Conservation (phyloP, 2,797 vertebrate species). For the Pteronotus mesoamericanus region DNA sequence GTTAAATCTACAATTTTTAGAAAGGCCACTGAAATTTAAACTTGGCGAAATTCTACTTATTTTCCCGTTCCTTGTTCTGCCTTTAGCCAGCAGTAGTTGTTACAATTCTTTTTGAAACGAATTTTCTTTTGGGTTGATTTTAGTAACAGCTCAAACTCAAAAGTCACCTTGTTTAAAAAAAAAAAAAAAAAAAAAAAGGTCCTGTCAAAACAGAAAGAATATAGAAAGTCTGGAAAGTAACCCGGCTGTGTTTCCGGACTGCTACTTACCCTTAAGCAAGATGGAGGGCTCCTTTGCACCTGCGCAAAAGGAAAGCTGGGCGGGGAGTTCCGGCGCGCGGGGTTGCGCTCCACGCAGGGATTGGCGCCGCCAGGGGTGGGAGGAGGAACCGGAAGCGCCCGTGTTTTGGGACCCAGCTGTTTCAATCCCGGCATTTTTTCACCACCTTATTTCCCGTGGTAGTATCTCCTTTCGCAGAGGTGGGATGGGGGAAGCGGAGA, state of each 20-base stretch:
- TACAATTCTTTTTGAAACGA: not conserved
- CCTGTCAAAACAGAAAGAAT: not conserved
- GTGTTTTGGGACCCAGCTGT: not conserved
- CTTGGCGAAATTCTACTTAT: not conserved
- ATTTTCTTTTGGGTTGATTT: not conserved
- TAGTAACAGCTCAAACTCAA: not conserved
- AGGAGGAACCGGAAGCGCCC: slow-evolving; percentile 49
- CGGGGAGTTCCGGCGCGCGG: not conserved
- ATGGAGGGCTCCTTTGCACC: not conserved
- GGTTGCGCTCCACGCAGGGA: rapidly evolving
- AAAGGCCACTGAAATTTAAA: not conserved
- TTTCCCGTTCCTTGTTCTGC: not conserved
- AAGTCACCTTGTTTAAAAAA: not conserved
- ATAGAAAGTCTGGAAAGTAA: not conserved
- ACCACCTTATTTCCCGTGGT: rapidly evolving
- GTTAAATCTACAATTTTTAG: not conserved
- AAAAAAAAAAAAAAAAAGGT: not conserved
- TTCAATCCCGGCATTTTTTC: rapidly evolving
- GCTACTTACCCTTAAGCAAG: slow-evolving; percentile 46
- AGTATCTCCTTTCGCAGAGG: rapidly evolving
- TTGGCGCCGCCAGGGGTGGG: not conserved
- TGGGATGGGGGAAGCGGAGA: slow-evolving; percentile 89
- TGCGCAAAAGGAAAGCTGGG: not conserved
- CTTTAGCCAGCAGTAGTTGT: not conserved
- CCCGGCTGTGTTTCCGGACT: rapidly evolving